Percentiles rank a stretch among this genome's conserved stretches.
These are phyloP conservation scores for Anguilla obscura DNA, from an alignment of 2,797 vertebrate species.

Conservation along the genomic window DNA sequence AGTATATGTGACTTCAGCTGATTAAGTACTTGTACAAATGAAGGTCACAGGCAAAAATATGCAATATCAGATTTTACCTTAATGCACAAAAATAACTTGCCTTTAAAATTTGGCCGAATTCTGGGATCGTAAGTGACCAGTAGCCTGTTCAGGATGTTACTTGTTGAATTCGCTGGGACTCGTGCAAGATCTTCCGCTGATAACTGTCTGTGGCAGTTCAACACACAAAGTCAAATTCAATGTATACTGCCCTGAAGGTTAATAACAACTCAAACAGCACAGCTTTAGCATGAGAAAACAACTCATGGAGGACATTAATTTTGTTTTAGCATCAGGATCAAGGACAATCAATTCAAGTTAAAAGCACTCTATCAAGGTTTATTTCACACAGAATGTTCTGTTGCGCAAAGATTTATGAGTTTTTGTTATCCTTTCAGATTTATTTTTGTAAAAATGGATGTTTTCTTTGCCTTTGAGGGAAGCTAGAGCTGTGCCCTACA, in stretches of 20 bases:
- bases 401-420: not conserved
- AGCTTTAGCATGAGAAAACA: not conserved
- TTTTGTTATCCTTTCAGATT: not conserved
- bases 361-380: no score
- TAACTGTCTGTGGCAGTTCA: conserved; percentile 73
- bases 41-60: conserved; percentile 27
- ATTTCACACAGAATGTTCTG: not conserved
- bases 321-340: not conserved
- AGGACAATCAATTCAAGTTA: not conserved
- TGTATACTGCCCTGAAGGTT: not conserved
- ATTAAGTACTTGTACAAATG: not conserved
- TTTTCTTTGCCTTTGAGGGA: not conserved
- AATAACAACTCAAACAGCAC: not conserved
- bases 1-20: not conserved
- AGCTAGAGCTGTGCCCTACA: not conserved
- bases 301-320: conserved; percentile 1
- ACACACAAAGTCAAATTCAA: conserved; percentile 18
- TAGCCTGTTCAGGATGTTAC: conserved; percentile 91
- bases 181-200: conserved; percentile 89
- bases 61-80: not conserved
- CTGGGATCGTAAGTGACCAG: conserved; percentile 91
- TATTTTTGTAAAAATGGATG: not conserved
- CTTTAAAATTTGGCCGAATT: conserved; percentile 97
- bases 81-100: conserved; percentile 63
- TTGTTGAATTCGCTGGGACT: conserved; percentile 90